Evolutionary conservation across 2,888 invertebrate species (phyloP), one percentile per base, ranked within the genome.

Genomic region (Eupithecia tripunctaria): DNA sequence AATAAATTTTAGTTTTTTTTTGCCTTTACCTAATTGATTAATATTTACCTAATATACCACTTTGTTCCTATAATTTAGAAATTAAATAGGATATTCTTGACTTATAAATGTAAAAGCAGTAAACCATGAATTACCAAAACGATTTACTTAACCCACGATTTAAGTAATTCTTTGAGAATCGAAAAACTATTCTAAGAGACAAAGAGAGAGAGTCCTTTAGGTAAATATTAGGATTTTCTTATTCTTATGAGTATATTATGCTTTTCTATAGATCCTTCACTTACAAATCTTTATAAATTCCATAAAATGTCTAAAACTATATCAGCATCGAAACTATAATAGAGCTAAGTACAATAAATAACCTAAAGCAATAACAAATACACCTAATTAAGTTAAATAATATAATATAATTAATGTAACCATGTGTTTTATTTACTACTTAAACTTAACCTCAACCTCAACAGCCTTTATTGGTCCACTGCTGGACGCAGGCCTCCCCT

Each of bases 341-440:
- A 88, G 85, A 82, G 82, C 82, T 92, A 91, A 91, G 92, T 91
- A 92, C 91, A 93, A 92, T 92, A 91, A 89, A 82, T 80, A 81
- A 80, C 81, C 76, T 79, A 79, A 85, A 86, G 86, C 85, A 85
- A 85, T 85, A 85, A 86, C 81, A 78, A 84, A 84, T 79, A 86
- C 80, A 79, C 73, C 60, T 78, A 81, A 77, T 70, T 85, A 85
- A 86, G 82, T 80, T 84, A 85, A 75, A 74, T 32, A 32, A 36
- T 84, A 80, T 89, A 88, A 88, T 71, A 71, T 81, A 78, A 79
- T 76, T 76, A 79, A 77, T 76, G 71, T 88, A 89, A 84, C 83
- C 84, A 84, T 86, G 86, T 84, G 81, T 88, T 88, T 87, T 83
- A 75, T 88, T 91, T 10, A 36, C 6, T 32, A 27, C 27, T 27